These are phyloP conservation scores for Capreolus pygargus DNA, from an alignment of 2,113 vertebrate genomes.

Conservation along the genomic window DNA sequence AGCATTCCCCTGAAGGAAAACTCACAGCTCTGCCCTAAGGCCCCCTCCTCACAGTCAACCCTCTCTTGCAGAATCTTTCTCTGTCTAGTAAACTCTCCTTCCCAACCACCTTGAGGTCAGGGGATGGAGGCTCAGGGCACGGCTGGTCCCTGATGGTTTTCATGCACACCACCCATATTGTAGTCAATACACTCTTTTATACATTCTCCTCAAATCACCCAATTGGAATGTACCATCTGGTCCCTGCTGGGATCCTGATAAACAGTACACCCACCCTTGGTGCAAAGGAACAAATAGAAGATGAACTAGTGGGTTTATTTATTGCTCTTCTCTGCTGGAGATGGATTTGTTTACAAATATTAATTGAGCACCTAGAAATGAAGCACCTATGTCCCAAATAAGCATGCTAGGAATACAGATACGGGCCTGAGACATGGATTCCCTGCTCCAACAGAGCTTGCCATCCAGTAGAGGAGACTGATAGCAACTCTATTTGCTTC, in stretches of 20 bases:
- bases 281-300: background rate
- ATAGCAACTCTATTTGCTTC: accelerated
- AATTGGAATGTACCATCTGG: background rate
- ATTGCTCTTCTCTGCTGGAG: background rate
- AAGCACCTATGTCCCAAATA: background rate
- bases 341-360: background rate
- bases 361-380: background rate
- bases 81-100: background rate
- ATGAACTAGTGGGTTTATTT: background rate
- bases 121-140: too few species aligned
- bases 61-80: background rate
- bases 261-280: background rate
- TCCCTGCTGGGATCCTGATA: background rate
- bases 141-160: background rate
- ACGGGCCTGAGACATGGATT: background rate
- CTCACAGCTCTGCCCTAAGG: background rate
- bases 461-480: accelerated
- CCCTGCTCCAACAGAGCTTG: accelerated
- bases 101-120: too few species aligned
- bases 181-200: accelerated
- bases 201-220: background rate
- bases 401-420: background rate
- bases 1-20: background rate
- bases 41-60: background rate
- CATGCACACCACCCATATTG: accelerated